phyloP scores from a whole-genome alignment of 2,888 invertebrate genomes.

The Macrophya annulata region DNA sequence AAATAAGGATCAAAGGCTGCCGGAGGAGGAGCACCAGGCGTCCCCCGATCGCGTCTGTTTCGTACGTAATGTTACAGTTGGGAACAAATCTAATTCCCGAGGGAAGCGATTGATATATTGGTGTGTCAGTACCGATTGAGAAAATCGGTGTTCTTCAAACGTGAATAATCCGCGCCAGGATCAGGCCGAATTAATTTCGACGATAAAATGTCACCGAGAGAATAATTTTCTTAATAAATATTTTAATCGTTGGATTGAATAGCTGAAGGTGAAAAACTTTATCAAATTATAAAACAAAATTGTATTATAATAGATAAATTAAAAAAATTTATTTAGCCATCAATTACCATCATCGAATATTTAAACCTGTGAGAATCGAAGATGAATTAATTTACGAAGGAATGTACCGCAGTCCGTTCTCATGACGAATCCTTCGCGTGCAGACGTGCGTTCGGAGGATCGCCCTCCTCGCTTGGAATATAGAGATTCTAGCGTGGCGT shows the following conservation, averaged over 20 bases:
- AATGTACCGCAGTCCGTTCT: conserved; percentile 61
- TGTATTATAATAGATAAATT: neutral
- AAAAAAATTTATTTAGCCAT: neutral
- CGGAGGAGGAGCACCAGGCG: conserved; percentile 50
- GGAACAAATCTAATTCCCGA: conserved; percentile 65
- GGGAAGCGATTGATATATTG: conserved; percentile 57
- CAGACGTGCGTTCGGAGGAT: conserved; percentile 75
- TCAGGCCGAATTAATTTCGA: neutral
- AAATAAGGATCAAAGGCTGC: conserved; percentile 78
- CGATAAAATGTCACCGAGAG: neutral
- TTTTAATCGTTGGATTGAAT: neutral
- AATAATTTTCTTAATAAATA: conserved; percentile 11
- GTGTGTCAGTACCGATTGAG: conserved; percentile 32
- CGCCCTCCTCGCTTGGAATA: conserved; percentile 76
- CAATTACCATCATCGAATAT: neutral
- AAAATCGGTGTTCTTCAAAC: conserved; percentile 30
- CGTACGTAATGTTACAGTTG: conserved; percentile 55
- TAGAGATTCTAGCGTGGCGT: conserved; percentile 70
- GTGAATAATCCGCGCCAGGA: conserved; percentile 9
- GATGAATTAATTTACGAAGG: conserved; percentile 44
- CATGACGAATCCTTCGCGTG: conserved; percentile 78
- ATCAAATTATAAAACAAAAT: neutral
- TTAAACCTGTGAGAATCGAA: neutral
- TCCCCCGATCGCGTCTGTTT: conserved; percentile 49
- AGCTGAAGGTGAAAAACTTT: neutral